These are phyloP conservation scores for Galerucella calmariensis DNA, from an alignment of 2,888 invertebrate species.

Conservation along the genomic window DNA sequence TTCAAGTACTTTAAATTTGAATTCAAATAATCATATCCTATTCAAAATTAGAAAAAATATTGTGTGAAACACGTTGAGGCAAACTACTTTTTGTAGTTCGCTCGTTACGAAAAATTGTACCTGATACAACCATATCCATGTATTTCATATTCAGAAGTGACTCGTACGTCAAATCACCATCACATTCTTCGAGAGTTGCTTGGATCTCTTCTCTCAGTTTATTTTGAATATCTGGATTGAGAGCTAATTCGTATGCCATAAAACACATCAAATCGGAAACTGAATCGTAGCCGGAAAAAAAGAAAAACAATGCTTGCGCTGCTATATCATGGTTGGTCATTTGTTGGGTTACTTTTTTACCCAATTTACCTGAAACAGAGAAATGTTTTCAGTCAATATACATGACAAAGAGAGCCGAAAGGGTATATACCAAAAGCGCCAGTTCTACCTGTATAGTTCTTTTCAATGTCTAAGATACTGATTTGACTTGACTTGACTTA, in stretches of 20 bases:
- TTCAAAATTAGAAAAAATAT: too few species aligned
- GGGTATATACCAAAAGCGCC: neutral
- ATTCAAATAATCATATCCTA: too few species aligned
- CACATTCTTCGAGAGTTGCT: slow-evolving; percentile 41
- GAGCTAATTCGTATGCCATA: slow-evolving; percentile 68
- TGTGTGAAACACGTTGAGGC: too few species aligned
- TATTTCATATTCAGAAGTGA: slow-evolving; percentile 69
- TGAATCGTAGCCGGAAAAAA: slow-evolving; percentile 67
- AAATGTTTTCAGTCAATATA: too few species aligned
- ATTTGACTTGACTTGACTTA: too few species aligned
- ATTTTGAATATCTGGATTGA: slow-evolving; percentile 70
- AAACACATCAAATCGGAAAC: slow-evolving; percentile 66
- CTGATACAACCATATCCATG: slow-evolving; percentile 72
- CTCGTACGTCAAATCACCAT: slow-evolving; percentile 67
- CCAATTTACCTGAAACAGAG: neutral
- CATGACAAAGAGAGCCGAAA: too few species aligned
- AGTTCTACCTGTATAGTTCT: too few species aligned
- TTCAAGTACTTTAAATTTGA: too few species aligned
- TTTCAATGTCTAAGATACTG: too few species aligned
- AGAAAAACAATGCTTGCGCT: slow-evolving; percentile 69
- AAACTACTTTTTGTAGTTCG: too few species aligned
- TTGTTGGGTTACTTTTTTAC: slow-evolving; percentile 41
- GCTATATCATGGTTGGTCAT: slow-evolving; percentile 67
- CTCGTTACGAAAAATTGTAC: too few species aligned
- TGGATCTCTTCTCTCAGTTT: slow-evolving; percentile 66